Evolutionary conservation across 2,113 vertebrate genomes (phyloP).

Genomic region (Pituophis catenifer): DNA sequence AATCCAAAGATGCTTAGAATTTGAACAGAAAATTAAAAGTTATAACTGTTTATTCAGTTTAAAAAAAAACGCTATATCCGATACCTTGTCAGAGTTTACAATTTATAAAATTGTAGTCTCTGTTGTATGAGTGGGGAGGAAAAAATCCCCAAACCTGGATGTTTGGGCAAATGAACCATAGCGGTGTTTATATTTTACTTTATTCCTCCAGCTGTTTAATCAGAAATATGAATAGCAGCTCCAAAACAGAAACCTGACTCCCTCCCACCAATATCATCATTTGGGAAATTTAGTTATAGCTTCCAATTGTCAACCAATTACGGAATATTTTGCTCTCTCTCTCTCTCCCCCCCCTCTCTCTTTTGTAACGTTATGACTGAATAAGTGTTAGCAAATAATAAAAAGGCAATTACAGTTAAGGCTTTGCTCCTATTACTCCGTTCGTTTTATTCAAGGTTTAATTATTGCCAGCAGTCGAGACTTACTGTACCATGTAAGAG

Average conservation of each 20-base stretch:
- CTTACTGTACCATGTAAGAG: constrained; percentile 97
- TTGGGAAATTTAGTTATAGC: constrained; percentile 87
- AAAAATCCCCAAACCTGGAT: constrained; percentile 47
- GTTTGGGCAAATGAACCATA: constrained; percentile 69
- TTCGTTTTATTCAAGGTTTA: constrained; percentile 95
- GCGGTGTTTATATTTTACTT: constrained; percentile 78
- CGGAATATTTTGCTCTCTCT: constrained; percentile 82
- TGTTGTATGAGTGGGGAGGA: constrained; percentile 51
- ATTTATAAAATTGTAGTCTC: constrained; percentile 46
- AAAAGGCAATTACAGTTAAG: constrained; percentile 97
- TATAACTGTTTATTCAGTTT: constrained; percentile 54
- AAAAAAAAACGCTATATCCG: constrained; percentile 38
- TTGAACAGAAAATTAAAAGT: constrained; percentile 34
- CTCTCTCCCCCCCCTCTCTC: neutral
- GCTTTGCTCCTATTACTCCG: constrained; percentile 97
- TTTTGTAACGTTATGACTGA: constrained; percentile 90
- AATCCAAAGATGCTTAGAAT: constrained; percentile 21
- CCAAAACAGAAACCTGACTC: constrained; percentile 72
- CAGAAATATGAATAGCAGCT: constrained; percentile 82
- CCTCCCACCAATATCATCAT: constrained; percentile 88
- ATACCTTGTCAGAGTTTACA: constrained; percentile 57
- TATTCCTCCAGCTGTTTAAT: constrained; percentile 98
- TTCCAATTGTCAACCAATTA: constrained; percentile 99
- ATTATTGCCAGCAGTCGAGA: constrained; percentile 98
- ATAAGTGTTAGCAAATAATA: constrained; percentile 99